Evolutionary conservation across 2,888 invertebrate species (phyloP).

Genomic region (Pollenia griseotomentosa): DNA sequence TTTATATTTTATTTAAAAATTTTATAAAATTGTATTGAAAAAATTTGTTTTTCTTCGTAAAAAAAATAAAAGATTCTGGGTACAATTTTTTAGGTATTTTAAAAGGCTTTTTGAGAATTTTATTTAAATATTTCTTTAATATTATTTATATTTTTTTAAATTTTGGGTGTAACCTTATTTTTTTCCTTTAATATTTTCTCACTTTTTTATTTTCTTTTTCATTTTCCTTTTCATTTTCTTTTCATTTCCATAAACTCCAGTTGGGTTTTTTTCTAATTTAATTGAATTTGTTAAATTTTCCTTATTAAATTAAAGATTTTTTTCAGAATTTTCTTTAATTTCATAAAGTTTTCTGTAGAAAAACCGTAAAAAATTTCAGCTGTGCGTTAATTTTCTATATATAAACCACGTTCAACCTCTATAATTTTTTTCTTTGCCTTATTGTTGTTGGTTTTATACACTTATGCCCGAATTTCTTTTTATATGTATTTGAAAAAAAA

Average conservation of each 20-base stretch:
- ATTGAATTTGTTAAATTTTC: constrained; percentile 21
- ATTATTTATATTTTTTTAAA: constrained; percentile 20
- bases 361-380: constrained; percentile 75
- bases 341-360: constrained; percentile 67
- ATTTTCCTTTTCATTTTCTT: constrained; percentile 59
- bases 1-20: neutral
- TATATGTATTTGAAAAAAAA: constrained; percentile 51
- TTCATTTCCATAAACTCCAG: constrained; percentile 49
- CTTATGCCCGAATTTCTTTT: constrained; percentile 75
- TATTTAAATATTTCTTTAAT: constrained; percentile 12
- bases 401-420: constrained; percentile 76
- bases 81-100: neutral
- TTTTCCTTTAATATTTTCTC: constrained; percentile 50
- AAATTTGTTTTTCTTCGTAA: too few relatives aligned
- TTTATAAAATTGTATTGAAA: too few relatives aligned
- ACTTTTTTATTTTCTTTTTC: constrained; percentile 47
- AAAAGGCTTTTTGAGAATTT: constrained; percentile 39
- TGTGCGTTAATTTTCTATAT: constrained; percentile 83
- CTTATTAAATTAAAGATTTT: constrained; percentile 9
- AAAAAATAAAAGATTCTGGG: too few relatives aligned
- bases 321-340: constrained; percentile 60
- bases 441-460: constrained; percentile 68
- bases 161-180: constrained; percentile 74
- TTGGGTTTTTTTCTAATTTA: neutral
- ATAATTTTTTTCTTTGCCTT: constrained; percentile 53